Percentiles rank a stretch among this genome's conserved stretches.
Conservation (phyloP, 23 tunicate genomes). For the Halocynthia aurantium region DNA sequence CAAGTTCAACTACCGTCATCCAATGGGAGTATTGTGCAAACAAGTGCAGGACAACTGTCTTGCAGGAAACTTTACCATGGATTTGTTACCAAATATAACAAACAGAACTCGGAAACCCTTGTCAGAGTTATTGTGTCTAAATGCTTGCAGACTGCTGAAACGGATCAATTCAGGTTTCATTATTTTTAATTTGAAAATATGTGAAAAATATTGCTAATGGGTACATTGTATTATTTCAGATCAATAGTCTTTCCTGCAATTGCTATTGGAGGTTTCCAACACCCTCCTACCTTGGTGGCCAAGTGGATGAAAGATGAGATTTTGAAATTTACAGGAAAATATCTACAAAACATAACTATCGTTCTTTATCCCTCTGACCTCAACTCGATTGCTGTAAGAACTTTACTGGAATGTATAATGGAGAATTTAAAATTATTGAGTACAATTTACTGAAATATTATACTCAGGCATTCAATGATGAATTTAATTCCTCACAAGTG, state of each 20-base stretch:
- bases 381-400: conserved; percentile 20
- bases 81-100: neutral
- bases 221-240: conserved; percentile 1
- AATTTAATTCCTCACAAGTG: neutral
- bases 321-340: conserved; percentile 8
- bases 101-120: neutral
- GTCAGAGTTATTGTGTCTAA: neutral
- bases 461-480: conserved; percentile 17
- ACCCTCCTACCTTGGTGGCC: conserved; percentile 31
- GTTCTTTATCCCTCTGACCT: conserved; percentile 21
- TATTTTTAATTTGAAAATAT: neutral
- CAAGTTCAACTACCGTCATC: neutral
- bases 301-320: conserved; percentile 17
- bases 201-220: neutral
- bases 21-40: neutral
- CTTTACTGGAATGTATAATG: neutral
- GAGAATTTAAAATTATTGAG: neutral
- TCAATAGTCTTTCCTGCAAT: conserved; percentile 59
- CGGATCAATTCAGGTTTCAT: neutral
- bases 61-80: conserved; percentile 8
- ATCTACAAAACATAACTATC: conserved; percentile 12
- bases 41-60: neutral
- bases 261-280: conserved; percentile 55
- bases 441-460: neutral
- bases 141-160: conserved; percentile 40